Conservation (phyloP, 2,113 vertebrate species). For the Oncorhynchus kisutch region DNA sequence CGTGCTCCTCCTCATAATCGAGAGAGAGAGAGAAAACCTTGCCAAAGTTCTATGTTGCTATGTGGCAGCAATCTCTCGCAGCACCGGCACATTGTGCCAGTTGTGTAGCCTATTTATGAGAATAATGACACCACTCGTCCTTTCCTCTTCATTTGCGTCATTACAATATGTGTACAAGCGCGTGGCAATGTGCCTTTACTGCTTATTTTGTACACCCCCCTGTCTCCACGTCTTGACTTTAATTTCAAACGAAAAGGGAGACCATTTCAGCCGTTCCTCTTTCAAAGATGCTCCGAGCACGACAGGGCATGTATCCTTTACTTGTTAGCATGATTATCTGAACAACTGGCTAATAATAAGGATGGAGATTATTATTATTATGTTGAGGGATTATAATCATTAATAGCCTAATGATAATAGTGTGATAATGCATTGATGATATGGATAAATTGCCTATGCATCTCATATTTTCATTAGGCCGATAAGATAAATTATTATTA, state of each 20-base stretch:
- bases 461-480: no score
- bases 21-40: conserved; percentile 29
- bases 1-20: background rate
- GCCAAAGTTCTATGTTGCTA: conserved; percentile 37
- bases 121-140: conserved; percentile 75
- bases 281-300: background rate
- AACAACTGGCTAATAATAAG: no score
- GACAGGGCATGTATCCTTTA: background rate
- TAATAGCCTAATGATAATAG: no score
- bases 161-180: conserved; percentile 79
- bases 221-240: background rate
- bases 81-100: conserved; percentile 65
- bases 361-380: no score
- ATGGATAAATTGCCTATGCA: no score
- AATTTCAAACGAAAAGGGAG: background rate
- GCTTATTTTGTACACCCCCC: background rate
- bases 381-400: no score
- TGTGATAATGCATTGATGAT: no score
- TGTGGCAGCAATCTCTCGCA: conserved; percentile 59
- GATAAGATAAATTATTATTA: no score
- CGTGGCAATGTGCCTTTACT: conserved; percentile 63
- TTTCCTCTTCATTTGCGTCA: conserved; percentile 78
- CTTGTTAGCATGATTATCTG: no score
- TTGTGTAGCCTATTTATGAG: conserved; percentile 71
- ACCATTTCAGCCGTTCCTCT: background rate